Percentiles rank a stretch among this genome's conserved stretches.
Conservation (phyloP, 2,113 vertebrate species). For the Origma solitaria region DNA sequence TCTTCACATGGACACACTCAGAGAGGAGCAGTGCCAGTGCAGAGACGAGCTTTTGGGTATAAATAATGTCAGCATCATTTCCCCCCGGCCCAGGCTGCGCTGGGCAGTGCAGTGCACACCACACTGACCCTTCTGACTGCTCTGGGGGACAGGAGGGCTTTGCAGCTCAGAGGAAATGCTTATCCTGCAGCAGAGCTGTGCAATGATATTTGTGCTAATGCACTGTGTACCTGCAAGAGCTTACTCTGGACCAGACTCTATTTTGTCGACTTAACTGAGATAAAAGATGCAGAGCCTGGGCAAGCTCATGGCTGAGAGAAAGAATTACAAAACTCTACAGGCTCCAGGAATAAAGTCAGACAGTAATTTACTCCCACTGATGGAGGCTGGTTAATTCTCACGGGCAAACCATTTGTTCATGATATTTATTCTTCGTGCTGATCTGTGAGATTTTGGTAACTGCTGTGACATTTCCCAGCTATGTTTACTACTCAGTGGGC, state of each 20-base stretch:
- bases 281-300: neutral
- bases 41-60: neutral
- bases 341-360: neutral
- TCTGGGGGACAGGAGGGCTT: neutral
- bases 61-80: neutral
- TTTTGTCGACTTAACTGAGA: neutral
- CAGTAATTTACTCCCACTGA: neutral
- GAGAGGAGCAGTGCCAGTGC: neutral
- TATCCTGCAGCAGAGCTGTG: neutral
- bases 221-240: neutral
- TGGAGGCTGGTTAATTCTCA: neutral
- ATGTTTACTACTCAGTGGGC: neutral
- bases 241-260: neutral
- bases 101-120: neutral
- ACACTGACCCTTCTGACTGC: neutral
- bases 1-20: no score
- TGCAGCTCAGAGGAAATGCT: neutral
- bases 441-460: neutral
- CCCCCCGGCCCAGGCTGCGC: accelerated
- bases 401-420: neutral
- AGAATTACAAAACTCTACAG: neutral
- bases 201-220: neutral
- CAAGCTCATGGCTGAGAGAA: neutral
- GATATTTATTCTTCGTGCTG: neutral
- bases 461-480: neutral